Evolutionary conservation across 2,113 vertebrate genomes (phyloP).

Genomic region (Callionymus lyra): DNA sequence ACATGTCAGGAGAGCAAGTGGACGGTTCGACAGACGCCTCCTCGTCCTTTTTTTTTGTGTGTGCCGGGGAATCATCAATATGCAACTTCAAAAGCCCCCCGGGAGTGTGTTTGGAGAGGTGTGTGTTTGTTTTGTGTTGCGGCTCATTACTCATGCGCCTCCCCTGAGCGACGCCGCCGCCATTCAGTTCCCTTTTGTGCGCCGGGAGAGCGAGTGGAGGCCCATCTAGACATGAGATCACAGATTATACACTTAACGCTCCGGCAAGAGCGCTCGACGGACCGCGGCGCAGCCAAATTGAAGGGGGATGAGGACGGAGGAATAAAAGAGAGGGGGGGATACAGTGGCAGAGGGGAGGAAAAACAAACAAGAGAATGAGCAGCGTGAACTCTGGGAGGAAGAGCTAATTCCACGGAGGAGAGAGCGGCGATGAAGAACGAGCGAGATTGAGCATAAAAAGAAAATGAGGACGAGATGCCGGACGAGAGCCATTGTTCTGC

Average conservation of each 20-base stretch:
- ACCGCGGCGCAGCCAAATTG: slow-evolving; percentile 34
- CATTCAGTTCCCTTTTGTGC: slow-evolving; percentile 64
- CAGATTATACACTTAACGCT: slow-evolving; percentile 68
- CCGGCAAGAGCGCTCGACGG: slow-evolving; percentile 48
- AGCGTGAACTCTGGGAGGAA: slow-evolving; percentile 12
- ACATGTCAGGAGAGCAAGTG: slow-evolving; percentile 39
- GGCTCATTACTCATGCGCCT: slow-evolving; percentile 60
- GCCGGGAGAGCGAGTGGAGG: slow-evolving; percentile 45
- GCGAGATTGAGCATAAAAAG: slow-evolving; percentile 6
- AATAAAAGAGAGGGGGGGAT: neutral
- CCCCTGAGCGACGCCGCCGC: slow-evolving; percentile 41
- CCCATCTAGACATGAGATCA: slow-evolving; percentile 66
- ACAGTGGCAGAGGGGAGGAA: slow-evolving; percentile 20
- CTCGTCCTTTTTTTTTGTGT: slow-evolving; percentile 37
- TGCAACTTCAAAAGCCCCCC: slow-evolving; percentile 55
- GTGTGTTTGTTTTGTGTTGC: slow-evolving; percentile 17
- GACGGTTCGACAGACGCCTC: slow-evolving; percentile 42
- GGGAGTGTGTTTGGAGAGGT: slow-evolving; percentile 38
- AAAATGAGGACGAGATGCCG: slow-evolving; percentile 12
- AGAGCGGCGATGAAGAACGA: slow-evolving; percentile 6
- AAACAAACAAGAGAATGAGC: slow-evolving; percentile 36
- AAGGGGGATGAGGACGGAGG: slow-evolving; percentile 9
- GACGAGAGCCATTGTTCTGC: slow-evolving; percentile 26
- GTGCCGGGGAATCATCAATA: slow-evolving; percentile 45
- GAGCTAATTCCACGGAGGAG: slow-evolving; percentile 4